Base-by-base conservation (phyloP, 2,113 vertebrate species). In the Nothobranchius kuhntae region DNA sequence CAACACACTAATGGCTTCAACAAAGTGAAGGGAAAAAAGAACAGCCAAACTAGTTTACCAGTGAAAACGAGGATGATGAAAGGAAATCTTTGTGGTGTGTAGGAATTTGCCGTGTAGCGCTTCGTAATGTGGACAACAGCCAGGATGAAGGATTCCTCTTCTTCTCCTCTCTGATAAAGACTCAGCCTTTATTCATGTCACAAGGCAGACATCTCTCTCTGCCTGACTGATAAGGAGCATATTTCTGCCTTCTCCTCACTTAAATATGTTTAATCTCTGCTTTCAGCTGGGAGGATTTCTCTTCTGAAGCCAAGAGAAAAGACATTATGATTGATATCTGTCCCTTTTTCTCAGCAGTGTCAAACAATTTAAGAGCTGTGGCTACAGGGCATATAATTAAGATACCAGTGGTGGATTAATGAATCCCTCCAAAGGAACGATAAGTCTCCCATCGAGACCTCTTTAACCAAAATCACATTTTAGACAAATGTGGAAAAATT, bases 1-100 rank as follows among this genome's bases (percentile, higher is more conserved):
- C 81, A 77, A 73, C 80, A 78, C 84, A 80, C 75, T 89, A 90
- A 91, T 86, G 85, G 84, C 81, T 85, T 51, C 82, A 87, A 89
- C 81, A 86, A 78, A 81, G 71, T 66, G 82, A 58, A 54, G 2
- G 30, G 69, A 79, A 61, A 69, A 58, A 80, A 24, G 86, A 83
- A 80, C 35, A 60, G 75, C 69, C 47, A 73, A 77, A 82, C 60
- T 76, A 77, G 78, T 86, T 87, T 82, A 79, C 80, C 76, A 38
- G 79, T 74, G 54, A 84, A 84, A 88, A 90, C 61, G 81, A 87
- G 84, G 69, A 76, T 80, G 83, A 89, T 87, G 77, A 84, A 86
- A 84, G 77, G 74, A 61, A 86, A 71, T 55, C 68, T 81, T 60
- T 54, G 53, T 58, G 76, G 71, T 69, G 66, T 13, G 66, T 24